Base-by-base conservation (phyloP, 2,888 invertebrate species). In the Monoplex corrugatus region DNA sequence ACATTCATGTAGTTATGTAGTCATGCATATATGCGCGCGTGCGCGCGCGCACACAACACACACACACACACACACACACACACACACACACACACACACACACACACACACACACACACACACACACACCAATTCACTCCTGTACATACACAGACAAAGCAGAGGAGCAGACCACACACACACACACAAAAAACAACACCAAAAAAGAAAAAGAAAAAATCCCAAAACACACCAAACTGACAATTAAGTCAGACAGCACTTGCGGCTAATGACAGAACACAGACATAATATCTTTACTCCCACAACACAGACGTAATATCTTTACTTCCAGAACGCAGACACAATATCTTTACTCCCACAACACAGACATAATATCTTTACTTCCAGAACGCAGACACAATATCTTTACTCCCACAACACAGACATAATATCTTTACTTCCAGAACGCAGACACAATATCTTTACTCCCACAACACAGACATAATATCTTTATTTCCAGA, bases 141-240 rank as follows among this genome's bases (percentile, higher is more conserved):
- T n/a, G n/a, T 8, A 16, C 68, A 68, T n/a, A 28, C n/a, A 68
- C 28, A 28, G n/a, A n/a, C n/a, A n/a, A n/a, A n/a, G n/a, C n/a
- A n/a, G n/a, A n/a, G n/a, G n/a, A n/a, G n/a, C n/a, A n/a, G n/a
- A 68, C 68, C 63, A 68, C 68, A 68, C 68, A 68, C 68, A 68
- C 68, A 8, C 63, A 63, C 63, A 63, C 63, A 68, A 28, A 0
- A 68, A n/a, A 68, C 68, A n/a, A n/a, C n/a, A 68, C n/a, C 68
- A 68, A 8, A 16, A 63, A 8, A 63, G 13, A 63, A 8, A 63
- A 8, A 63, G 13, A 63, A 16, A 63, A 63, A 38, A 0, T 23
- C 13, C 40, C 32, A 72, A 19, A 72, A 19, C 72, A 72, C 72
- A 72, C 13, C 72, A 32, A 72, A 35, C 32, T 35, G 8, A 35